Conservation (phyloP, 2,113 vertebrate species). For the Fukomys damarensis region DNA sequence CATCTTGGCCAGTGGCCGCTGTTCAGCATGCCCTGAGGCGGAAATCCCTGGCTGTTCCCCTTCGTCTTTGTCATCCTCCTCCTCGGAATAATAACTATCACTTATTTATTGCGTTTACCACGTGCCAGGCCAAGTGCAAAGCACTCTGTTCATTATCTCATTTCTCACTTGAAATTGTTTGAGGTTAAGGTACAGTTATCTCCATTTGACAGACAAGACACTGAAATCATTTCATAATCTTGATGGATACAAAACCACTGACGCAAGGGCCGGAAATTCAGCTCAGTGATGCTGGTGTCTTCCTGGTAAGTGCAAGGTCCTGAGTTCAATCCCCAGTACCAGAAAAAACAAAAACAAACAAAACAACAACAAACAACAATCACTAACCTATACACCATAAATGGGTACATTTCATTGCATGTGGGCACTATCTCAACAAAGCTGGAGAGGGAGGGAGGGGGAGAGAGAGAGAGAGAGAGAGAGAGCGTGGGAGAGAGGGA, state of each 20-base stretch:
- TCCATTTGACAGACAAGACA: neutral
- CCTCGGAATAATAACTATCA: fast-evolving
- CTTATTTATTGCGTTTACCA: neutral
- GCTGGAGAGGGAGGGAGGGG: neutral
- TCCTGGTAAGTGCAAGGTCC: too few species aligned
- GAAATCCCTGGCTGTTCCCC: neutral
- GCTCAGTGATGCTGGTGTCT: too few species aligned
- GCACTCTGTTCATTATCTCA: neutral
- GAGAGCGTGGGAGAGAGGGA: neutral
- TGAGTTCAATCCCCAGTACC: too few species aligned
- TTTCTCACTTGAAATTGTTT: neutral
- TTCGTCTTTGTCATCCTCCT: neutral
- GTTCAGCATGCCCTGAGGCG: neutral
- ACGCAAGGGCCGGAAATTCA: too few species aligned
- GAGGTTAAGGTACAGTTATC: neutral
- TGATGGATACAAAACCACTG: neutral
- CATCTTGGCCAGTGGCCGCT: neutral
- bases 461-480: neutral
- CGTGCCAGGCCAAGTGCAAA: neutral
- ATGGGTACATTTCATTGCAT: neutral
- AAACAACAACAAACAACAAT: too few species aligned
- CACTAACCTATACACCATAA: neutral
- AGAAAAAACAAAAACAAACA: too few species aligned
- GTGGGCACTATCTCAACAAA: neutral
- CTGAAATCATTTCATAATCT: neutral